Percentiles rank a stretch among this genome's conserved stretches.
These are phyloP conservation scores for Catharus fuscescens DNA, from an alignment of 2,113 vertebrate species.

Conservation along the genomic window DNA sequence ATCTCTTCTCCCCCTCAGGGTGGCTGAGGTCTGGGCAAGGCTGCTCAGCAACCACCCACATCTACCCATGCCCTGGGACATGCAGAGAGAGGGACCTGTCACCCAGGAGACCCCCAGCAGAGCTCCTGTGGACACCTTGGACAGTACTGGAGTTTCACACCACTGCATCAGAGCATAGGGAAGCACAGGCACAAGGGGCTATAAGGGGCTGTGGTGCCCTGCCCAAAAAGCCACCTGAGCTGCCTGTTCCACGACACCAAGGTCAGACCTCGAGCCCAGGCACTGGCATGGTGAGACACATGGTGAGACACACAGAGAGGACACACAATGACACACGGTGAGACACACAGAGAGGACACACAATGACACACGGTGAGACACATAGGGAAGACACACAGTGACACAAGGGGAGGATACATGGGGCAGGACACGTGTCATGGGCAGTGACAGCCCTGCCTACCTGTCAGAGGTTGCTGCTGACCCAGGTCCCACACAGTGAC, in stretches of 20 bases:
- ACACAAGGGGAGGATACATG: not conserved
- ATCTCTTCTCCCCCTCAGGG: not conserved
- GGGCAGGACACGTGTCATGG: not conserved
- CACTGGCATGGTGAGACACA: rapidly evolving
- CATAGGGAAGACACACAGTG: rapidly evolving
- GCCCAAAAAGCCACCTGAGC: not conserved
- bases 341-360: too few relatives aligned
- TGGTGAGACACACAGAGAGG: not conserved
- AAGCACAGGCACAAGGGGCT: not conserved
- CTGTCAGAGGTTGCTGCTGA: slow-evolving; percentile 80
- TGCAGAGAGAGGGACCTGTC: not conserved
- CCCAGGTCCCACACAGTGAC: slow-evolving; percentile 85
- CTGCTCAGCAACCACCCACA: not conserved
- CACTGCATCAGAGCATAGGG: rapidly evolving
- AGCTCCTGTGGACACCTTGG: not conserved
- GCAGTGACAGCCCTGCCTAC: slow-evolving; percentile 52
- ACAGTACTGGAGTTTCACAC: not conserved
- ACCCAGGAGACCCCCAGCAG: not conserved
- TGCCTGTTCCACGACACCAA: rapidly evolving
- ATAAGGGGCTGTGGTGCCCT: rapidly evolving
- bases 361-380: not conserved
- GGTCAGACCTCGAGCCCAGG: not conserved
- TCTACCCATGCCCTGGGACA: rapidly evolving
- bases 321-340: too few relatives aligned
- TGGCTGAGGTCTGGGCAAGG: not conserved